These are phyloP conservation scores for Thunnus maccoyii DNA, from an alignment of 2,113 vertebrate species.

Conservation along the genomic window DNA sequence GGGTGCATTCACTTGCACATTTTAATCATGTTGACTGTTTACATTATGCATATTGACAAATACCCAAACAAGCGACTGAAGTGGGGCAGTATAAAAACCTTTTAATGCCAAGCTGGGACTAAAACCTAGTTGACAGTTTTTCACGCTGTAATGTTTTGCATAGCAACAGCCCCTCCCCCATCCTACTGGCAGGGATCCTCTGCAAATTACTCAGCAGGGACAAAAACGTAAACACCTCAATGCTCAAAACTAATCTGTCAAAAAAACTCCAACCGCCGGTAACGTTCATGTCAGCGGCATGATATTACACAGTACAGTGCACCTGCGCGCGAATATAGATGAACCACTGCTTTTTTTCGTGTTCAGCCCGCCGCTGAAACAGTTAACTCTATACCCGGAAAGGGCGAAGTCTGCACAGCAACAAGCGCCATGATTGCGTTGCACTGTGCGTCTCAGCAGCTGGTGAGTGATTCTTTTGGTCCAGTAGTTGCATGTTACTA, in stretches of 20 bases:
- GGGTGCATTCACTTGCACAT: background rate
- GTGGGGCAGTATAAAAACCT: slow-evolving; percentile 44
- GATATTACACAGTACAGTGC: rapidly evolving
- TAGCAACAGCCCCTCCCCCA: slow-evolving; percentile 86
- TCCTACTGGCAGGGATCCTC: slow-evolving; percentile 67
- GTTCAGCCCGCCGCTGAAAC: slow-evolving; percentile 49
- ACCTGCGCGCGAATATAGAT: rapidly evolving
- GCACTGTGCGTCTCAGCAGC: slow-evolving; percentile 80
- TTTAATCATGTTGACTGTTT: background rate
- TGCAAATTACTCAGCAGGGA: slow-evolving; percentile 41
- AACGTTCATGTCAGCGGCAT: rapidly evolving
- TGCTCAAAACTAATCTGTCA: background rate
- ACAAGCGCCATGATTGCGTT: slow-evolving; percentile 87
- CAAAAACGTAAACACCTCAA: slow-evolving; percentile 62
- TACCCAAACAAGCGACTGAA: slow-evolving; percentile 25
- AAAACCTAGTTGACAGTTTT: slow-evolving; percentile 77
- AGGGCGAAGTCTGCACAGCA: slow-evolving; percentile 88
- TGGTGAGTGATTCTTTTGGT: slow-evolving; percentile 84
- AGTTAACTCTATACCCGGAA: slow-evolving; percentile 82
- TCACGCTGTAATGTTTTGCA: slow-evolving; percentile 86
- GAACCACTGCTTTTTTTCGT: rapidly evolving
- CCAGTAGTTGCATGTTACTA: slow-evolving; percentile 86
- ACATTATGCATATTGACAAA: slow-evolving; percentile 25
- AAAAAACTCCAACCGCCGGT: rapidly evolving
- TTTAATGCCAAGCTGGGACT: slow-evolving; percentile 48